Evolutionary conservation across 2,888 invertebrate genomes (phyloP), one percentile per base, ranked within the genome.

Genomic region (Aporophyla lueneburgensis): DNA sequence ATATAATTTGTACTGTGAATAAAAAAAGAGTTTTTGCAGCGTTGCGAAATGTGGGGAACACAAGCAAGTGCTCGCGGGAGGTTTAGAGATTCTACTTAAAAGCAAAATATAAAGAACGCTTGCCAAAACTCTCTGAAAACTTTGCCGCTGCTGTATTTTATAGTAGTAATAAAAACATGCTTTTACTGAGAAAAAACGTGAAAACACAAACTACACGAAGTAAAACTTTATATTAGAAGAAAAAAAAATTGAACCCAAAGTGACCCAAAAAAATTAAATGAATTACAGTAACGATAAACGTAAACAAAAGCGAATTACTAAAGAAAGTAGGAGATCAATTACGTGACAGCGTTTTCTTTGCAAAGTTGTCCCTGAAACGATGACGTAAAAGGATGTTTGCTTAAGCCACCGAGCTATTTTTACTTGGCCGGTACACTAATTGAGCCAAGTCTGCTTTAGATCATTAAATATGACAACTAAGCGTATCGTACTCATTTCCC

Each of bases 331-430:
- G 72, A 78, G 58, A 85, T 87, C 74, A 82, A 83, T 78, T 78
- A 80, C 59, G 46, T 74, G 74, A 80, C 71, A 73, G 65, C 62
- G 77, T 68, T 71, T 78, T 80, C 68, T 74, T 75, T 76, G 73
- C 75, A 61, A 53, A 69, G 49, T 75, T 81, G 83, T 83, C 86
- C 85, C 84, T 84, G 81, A 83, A 71, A 76, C 69, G 49, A 66
- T 93, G 93, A 93, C 93, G 93, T 92, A 92, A 92, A 90, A 90
- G 91, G 90, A 92, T 92, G 91, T 92, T 92, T 91, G 86, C 78
- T 85, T 86, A 87, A 87, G 84, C 83, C 81, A 71, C 82, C 51
- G 74, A 73, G 86, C 89, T 92, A 92, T 93, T 91, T 92, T 89
- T 90, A 89, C 89, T 81, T 76, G 68, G 65, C 76, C 77, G 77